phyloP scores from a whole-genome alignment of 2,888 invertebrate genomes.

The Geotrupes spiniger region DNA sequence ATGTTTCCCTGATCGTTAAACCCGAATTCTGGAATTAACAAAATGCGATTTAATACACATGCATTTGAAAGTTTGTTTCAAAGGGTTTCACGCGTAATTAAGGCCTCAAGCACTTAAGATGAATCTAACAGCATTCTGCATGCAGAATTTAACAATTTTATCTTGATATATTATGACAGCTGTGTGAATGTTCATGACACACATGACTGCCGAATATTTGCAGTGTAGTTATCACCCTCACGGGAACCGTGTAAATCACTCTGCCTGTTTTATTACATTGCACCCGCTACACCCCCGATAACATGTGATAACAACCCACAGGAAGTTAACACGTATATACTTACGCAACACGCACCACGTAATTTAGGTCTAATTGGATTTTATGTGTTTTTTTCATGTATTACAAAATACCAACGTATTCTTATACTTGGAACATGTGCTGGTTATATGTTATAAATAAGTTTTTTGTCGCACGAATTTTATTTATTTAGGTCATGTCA shows the following conservation, averaged over 20 bases:
- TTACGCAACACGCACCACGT: constrained; percentile 4
- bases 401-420: too few relatives aligned
- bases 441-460: too few relatives aligned
- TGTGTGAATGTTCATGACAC: constrained; percentile 20
- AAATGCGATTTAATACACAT: too few relatives aligned
- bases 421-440: too few relatives aligned
- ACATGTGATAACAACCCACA: constrained; percentile 20
- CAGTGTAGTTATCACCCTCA: constrained; percentile 22
- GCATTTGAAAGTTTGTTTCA: too few relatives aligned
- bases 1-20: too few relatives aligned
- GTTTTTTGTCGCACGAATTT: too few relatives aligned
- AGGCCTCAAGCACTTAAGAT: constrained; percentile 17
- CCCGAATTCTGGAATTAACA: too few relatives aligned
- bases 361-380: constrained; percentile 1
- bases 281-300: constrained; percentile 19
- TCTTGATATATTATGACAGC: constrained; percentile 23
- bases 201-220: constrained; percentile 23
- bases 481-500: too few relatives aligned
- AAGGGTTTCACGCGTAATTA: too few relatives aligned
- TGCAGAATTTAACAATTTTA: constrained; percentile 17
- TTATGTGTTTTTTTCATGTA: neutral
- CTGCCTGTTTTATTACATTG: constrained; percentile 21
- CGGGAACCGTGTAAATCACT: constrained; percentile 22
- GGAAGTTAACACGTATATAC: constrained; percentile 7
- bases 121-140: constrained; percentile 15